Evolutionary conservation across 2,797 vertebrate genomes (phyloP), one percentile per base, ranked within the genome.

Genomic region (Telmatherina bonti): DNA sequence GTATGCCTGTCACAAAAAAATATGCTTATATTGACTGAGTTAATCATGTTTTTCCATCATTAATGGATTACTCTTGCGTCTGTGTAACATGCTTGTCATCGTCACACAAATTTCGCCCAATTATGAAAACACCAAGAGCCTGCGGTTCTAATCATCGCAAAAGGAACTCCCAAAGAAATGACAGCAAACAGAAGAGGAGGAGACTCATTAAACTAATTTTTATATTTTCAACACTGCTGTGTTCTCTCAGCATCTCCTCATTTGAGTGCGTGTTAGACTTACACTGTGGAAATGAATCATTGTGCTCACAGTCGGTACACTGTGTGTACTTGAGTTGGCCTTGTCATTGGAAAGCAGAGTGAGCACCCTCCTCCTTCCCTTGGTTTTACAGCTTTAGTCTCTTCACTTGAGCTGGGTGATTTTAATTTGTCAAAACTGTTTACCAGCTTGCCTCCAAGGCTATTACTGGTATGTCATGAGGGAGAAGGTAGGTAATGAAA

Each of bases 381-480:
- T 52, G 74, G 78, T 85, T 51, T 89, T 84, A 74, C 69, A 79
- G 86, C 80, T 85, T 84, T 67, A 74, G 87, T 89, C 79, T 88
- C 81, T 89, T 88, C 85, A 89, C 88, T 91, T 88, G 82, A 91
- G 91, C 88, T 86, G 87, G 90, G 91, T 91, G 89, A 93, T 94
- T 95, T 94, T 94, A 93, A 95, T 95, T 94, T 94, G 92, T 95
- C 94, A 95, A 93, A 95, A 94, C 91, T 95, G 93, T 94, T 95
- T 94, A 94, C 92, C 85, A 92, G 89, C 85, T 84, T 88, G 83
- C 89, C 90, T 92, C 89, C 88, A 89, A 93, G 92, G 92, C 93
- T 93, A 94, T 95, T 94, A 94, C 92, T 79, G 86, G 74, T 82
- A 70, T 93, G 92, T 93, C 93, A 92, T 82, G 59, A 91, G 90